Evolutionary conservation across 1,140 invertebrate species (phyloP).

Genomic region (Belonocnema kinseyi): DNA sequence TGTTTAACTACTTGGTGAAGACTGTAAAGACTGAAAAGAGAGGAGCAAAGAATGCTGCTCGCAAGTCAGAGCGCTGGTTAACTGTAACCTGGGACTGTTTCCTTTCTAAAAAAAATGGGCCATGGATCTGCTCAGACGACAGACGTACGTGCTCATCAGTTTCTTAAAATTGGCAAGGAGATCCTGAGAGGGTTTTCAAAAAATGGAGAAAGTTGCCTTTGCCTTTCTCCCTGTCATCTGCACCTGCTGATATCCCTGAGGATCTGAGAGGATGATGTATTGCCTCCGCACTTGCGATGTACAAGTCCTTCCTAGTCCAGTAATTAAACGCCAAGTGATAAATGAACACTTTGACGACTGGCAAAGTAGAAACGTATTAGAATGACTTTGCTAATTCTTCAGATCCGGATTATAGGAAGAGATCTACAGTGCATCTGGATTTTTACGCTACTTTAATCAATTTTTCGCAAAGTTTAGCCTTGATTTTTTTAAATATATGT

Average conservation of each 20-base stretch:
- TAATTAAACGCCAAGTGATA: conserved; percentile 20
- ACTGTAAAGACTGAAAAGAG: conserved; percentile 4
- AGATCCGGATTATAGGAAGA: not conserved
- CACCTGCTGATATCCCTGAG: conserved; percentile 5
- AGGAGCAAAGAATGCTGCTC: conserved; percentile 48
- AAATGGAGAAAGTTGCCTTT: conserved; percentile 27
- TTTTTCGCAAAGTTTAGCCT: no score
- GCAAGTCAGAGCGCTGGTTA: conserved; percentile 57
- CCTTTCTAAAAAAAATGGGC: conserved; percentile 66
- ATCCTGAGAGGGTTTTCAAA: conserved; percentile 13
- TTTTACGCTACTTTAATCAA: not conserved
- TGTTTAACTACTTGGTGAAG: conserved; percentile 10
- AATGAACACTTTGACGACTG: not conserved
- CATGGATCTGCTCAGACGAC: conserved; percentile 48
- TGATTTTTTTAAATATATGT: no score
- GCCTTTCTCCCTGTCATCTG: conserved; percentile 25
- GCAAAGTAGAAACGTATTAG: conserved; percentile 14
- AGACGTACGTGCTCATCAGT: conserved; percentile 9
- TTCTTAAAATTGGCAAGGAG: conserved; percentile 7
- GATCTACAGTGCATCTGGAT: not conserved
- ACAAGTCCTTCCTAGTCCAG: not conserved
- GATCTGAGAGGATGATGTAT: conserved; percentile 1
- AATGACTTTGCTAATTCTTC: conserved; percentile 12
- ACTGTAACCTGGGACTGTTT: conserved; percentile 63
- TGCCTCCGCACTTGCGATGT: not conserved